phyloP scores from a whole-genome alignment of 1,140 invertebrate species.

The Hypothenemus hampei region DNA sequence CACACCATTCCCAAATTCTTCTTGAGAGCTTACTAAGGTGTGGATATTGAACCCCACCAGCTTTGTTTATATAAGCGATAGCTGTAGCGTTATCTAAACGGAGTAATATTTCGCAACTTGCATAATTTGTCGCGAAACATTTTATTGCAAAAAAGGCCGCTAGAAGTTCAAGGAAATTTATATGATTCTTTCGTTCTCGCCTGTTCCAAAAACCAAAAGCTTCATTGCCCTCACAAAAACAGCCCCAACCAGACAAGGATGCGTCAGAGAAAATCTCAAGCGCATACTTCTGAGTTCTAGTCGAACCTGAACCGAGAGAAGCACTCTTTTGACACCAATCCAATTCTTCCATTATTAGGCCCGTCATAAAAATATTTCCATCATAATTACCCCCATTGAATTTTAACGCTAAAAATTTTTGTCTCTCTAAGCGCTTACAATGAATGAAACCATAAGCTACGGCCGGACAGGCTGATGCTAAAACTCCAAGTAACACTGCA shows the following conservation, averaged over 20 bases:
- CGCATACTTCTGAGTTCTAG: neutral
- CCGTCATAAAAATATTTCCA: neutral
- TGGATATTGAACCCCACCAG: conserved; percentile 30
- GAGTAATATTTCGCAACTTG: conserved; percentile 2
- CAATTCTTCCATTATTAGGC: conserved; percentile 22
- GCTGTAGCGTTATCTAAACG: conserved; percentile 8
- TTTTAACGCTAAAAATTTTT: conserved; percentile 8
- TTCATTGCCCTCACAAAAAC: neutral
- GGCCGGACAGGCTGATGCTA: conserved; percentile 6
- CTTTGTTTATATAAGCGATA: conserved; percentile 33
- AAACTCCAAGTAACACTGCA: neutral
- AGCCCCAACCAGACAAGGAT: conserved; percentile 5
- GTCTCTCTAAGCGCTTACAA: neutral
- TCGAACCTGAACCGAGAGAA: conserved; percentile 26
- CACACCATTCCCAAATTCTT: conserved; percentile 32
- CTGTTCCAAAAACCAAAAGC: no score
- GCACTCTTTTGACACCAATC: conserved; percentile 28
- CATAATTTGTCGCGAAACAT: conserved; percentile 11
- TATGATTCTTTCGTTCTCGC: no score
- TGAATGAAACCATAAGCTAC: neutral
- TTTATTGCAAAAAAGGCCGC: no score
- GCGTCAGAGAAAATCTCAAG: conserved; percentile 13
- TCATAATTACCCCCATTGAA: neutral
- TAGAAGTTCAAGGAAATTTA: no score
- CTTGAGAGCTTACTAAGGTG: conserved; percentile 23